These are phyloP conservation scores for Taurulus bubalis DNA, from an alignment of 2,113 vertebrate genomes.

Conservation along the genomic window DNA sequence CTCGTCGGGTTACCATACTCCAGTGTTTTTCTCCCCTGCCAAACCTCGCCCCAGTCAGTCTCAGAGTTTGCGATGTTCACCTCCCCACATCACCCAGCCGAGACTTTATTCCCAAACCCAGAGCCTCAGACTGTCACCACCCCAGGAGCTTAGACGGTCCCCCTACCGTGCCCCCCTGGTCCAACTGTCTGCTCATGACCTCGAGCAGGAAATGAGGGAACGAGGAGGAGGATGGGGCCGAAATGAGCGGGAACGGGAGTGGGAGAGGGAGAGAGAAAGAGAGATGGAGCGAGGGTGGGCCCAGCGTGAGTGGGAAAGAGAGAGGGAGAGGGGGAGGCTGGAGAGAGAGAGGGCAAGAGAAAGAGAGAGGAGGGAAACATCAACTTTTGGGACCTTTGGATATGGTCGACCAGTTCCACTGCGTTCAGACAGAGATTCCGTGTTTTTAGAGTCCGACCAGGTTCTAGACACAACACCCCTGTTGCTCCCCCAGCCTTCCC, in stretches of 20 bases:
- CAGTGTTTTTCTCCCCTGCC: constrained; percentile 83
- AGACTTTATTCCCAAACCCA: constrained; percentile 80
- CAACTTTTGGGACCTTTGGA: constrained; percentile 75
- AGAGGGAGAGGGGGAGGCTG: constrained; percentile 72
- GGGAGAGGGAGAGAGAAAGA: constrained; percentile 72
- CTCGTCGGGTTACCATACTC: constrained; percentile 82
- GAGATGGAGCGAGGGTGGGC: constrained; percentile 80
- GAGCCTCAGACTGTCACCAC: constrained; percentile 78
- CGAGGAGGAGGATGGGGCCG: constrained; percentile 72
- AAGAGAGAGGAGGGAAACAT: constrained; percentile 69
- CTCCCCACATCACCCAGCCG: constrained; percentile 69
- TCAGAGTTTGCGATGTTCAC: constrained; percentile 80
- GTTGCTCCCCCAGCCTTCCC: constrained; percentile 73
- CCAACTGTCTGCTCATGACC: constrained; percentile 82
- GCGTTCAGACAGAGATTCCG: constrained; percentile 74
- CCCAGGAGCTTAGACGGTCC: constrained; percentile 71
- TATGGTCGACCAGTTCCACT: constrained; percentile 70
- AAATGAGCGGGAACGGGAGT: constrained; percentile 68
- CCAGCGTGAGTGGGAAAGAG: constrained; percentile 75
- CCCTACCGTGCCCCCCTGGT: constrained; percentile 72
- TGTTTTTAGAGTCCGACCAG: constrained; percentile 77
- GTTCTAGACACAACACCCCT: constrained; percentile 81
- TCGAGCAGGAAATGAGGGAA: constrained; percentile 78
- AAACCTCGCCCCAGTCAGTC: constrained; percentile 79
- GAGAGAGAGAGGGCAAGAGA: constrained; percentile 77